Percentiles rank a stretch among this genome's conserved stretches.
phyloP scores from a whole-genome alignment of 2,113 vertebrate species.

The Tyto alba region DNA sequence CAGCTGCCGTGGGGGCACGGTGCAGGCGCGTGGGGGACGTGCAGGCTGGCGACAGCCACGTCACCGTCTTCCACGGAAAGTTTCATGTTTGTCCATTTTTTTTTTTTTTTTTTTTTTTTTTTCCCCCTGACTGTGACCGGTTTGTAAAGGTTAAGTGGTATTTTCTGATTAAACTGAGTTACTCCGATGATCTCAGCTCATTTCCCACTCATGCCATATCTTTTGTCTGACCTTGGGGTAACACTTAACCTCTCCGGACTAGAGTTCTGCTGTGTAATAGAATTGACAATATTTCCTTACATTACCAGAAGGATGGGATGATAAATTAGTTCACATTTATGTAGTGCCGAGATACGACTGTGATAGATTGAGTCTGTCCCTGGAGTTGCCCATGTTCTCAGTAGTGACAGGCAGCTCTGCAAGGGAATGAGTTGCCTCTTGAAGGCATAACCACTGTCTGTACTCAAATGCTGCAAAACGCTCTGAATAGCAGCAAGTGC shows the following conservation, averaged over 20 bases:
- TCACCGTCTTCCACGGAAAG: fast-evolving
- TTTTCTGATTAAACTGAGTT: background rate
- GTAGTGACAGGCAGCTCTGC: background rate
- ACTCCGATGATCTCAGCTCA: background rate
- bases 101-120: too few species aligned
- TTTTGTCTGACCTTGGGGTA: background rate
- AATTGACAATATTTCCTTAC: background rate
- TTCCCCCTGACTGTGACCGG: background rate
- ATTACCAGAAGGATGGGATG: background rate
- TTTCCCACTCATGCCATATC: background rate
- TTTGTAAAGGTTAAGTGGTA: background rate
- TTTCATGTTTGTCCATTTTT: background rate
- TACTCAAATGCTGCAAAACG: background rate
- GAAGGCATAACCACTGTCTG: background rate
- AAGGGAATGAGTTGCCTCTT: background rate
- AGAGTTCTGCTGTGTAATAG: background rate
- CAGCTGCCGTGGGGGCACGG: background rate
- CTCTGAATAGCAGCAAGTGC: background rate
- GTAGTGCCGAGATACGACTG: background rate
- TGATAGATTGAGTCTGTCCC: background rate
- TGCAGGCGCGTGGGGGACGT: background rate
- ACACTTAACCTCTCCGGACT: background rate
- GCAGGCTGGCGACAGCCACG: background rate
- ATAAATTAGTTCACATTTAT: background rate
- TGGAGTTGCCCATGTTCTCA: background rate